phyloP scores from a whole-genome alignment of 2,113 vertebrate species.

The Triplophysa dalaica region DNA sequence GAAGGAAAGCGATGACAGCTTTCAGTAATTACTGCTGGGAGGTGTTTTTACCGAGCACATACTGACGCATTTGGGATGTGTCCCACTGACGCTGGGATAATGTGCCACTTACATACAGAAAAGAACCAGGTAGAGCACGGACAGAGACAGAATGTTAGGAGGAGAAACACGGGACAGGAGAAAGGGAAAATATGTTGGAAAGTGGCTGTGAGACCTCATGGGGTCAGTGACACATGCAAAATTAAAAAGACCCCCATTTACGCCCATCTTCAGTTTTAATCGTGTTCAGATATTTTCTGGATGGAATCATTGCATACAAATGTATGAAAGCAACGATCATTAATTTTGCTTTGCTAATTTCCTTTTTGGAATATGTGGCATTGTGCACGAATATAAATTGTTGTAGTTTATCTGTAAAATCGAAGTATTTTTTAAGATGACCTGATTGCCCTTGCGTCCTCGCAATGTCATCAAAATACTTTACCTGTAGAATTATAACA shows the following conservation, averaged over 20 bases:
- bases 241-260: neutral
- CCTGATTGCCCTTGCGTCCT: slow-evolving; percentile 29
- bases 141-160: neutral
- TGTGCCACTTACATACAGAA: slow-evolving; percentile 27
- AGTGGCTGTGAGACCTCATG: neutral
- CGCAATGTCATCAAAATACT: neutral
- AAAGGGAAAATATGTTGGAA: neutral
- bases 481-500: neutral
- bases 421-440: neutral
- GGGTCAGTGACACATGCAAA: neutral
- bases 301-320: neutral
- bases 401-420: neutral
- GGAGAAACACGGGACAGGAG: neutral
- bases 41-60: slow-evolving; percentile 40
- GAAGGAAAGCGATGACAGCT: slow-evolving; percentile 24
- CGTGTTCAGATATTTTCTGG: too few relatives aligned
- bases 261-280: neutral
- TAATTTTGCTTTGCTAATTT: neutral
- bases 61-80: slow-evolving; percentile 36
- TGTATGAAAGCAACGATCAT: neutral
- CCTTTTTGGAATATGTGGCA: neutral
- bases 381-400: neutral
- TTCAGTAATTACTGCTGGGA: slow-evolving; percentile 53
- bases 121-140: slow-evolving; percentile 7
- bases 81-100: slow-evolving; percentile 35